Percentiles rank a stretch among this genome's conserved stretches.
Conservation (phyloP, 30 jellyfish, hydroid and myxozoan species). For the Cassiopea andromeda region DNA sequence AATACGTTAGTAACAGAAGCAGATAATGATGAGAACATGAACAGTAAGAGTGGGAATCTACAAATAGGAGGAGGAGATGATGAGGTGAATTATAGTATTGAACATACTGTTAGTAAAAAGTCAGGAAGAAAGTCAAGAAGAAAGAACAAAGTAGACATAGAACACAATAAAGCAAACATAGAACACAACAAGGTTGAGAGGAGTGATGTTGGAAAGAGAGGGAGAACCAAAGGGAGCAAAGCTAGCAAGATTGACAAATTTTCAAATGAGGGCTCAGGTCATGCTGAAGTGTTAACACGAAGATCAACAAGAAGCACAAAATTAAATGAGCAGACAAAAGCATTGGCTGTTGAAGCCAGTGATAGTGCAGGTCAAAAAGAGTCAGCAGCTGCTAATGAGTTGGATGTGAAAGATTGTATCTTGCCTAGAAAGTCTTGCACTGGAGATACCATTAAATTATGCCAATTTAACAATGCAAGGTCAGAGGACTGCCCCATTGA, state of each 20-base stretch:
- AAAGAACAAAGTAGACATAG: not conserved
- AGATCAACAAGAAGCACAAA: constrained; percentile 1
- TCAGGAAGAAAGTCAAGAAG: constrained; percentile 7
- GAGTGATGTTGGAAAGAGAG: not conserved
- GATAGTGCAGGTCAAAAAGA: not conserved
- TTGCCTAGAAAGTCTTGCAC: not conserved
- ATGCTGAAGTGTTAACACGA: not conserved
- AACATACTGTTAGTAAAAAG: not conserved
- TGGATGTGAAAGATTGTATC: not conserved
- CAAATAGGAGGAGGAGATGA: not conserved
- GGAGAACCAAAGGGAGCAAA: not conserved
- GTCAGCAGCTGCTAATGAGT: not conserved
- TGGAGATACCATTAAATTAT: too few species aligned
- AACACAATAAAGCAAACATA: not conserved
- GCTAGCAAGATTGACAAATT: not conserved
- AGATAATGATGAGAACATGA: not conserved
- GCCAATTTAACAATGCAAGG: not conserved
- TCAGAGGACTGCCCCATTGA: not conserved
- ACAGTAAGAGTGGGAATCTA: not conserved
- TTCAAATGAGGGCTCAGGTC: not conserved
- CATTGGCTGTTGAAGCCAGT: not conserved
- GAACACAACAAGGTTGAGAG: not conserved
- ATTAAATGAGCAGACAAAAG: not conserved
- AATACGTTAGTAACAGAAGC: not conserved
- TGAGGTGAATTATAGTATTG: not conserved